A percentile compares a stretch with the other conserved stretches of the same genome.
phyloP scores from a whole-genome alignment of 92 coral and sea anemone species.

The Porites divaricata region DNA sequence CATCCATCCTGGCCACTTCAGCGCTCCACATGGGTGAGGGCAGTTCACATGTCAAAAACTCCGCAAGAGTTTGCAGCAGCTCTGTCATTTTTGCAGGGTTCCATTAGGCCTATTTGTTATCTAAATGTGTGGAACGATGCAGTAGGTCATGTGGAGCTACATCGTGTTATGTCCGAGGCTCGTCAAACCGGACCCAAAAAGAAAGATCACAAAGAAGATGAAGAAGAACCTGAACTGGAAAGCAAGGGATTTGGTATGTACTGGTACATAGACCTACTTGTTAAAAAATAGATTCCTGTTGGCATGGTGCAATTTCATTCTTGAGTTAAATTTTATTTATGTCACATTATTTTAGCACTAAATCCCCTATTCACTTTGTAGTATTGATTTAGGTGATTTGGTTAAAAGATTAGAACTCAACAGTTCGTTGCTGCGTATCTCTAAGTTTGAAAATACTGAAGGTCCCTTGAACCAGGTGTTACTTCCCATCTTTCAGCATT shows the following conservation, averaged over 20 bases:
- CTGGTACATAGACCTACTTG: too few relatives aligned
- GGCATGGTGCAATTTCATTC: too few relatives aligned
- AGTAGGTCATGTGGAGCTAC: constrained; percentile 87
- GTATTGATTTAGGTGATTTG: too few relatives aligned
- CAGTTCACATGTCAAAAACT: constrained; percentile 88
- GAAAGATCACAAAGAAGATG: constrained; percentile 86
- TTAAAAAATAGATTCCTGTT: too few relatives aligned
- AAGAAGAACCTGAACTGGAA: constrained; percentile 79
- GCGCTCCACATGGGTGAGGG: constrained; percentile 97
- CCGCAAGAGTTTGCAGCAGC: constrained; percentile 90
- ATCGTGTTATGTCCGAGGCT: constrained; percentile 81
- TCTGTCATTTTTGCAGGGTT: constrained; percentile 82
- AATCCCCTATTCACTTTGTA: too few relatives aligned
- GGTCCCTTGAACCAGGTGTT: too few relatives aligned
- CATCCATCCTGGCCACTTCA: constrained; percentile 98
- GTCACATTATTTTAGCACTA: too few relatives aligned
- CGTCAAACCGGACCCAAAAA: constrained; percentile 62
- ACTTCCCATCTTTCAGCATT: too few relatives aligned
- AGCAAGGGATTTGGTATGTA: constrained; percentile 53
- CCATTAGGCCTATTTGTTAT: constrained; percentile 89
- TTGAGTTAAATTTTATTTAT: too few relatives aligned
- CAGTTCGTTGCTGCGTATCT: too few relatives aligned
- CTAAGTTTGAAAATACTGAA: too few relatives aligned
- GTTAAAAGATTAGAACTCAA: too few relatives aligned
- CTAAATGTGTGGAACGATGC: constrained; percentile 93